Conservation (phyloP, 2,888 invertebrate genomes). For the Drosophila robusta region DNA sequence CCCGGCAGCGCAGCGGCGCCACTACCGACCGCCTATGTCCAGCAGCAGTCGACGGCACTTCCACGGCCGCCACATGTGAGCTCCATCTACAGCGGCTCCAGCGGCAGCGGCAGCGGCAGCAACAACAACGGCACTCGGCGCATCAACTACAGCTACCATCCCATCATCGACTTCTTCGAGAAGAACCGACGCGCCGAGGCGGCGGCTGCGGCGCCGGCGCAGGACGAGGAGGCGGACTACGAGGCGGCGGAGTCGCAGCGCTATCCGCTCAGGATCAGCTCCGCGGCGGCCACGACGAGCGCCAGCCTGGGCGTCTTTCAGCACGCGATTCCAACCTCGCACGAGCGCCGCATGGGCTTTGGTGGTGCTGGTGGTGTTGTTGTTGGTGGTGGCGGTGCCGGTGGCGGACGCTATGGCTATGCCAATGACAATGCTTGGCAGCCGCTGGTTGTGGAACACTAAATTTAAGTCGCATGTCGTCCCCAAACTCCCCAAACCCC, state of each 20-base stretch:
- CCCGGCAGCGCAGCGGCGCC: constrained; percentile 62
- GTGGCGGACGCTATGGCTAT: constrained; percentile 46
- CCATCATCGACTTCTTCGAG: constrained; percentile 92
- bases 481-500: neutral
- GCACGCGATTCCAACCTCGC: constrained; percentile 50
- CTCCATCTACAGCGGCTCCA: constrained; percentile 55
- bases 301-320: constrained; percentile 48
- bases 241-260: constrained; percentile 51
- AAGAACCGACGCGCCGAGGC: constrained; percentile 64
- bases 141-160: constrained; percentile 93
- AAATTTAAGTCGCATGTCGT: constrained; percentile 60
- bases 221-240: constrained; percentile 21
- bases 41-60: constrained; percentile 61
- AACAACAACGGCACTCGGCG: constrained; percentile 83
- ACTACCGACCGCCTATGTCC: constrained; percentile 58
- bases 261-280: constrained; percentile 31
- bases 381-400: constrained; percentile 35
- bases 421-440: constrained; percentile 78
- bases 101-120: constrained; percentile 31
- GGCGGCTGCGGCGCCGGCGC: constrained; percentile 7
- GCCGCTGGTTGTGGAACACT: constrained; percentile 76
- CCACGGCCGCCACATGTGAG: constrained; percentile 71
- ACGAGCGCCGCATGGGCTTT: constrained; percentile 79
- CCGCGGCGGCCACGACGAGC: constrained; percentile 17
- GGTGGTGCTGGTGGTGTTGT: constrained; percentile 55